Conservation (phyloP, 1,140 invertebrate genomes). For the Macrosteles quadrilineatus region DNA sequence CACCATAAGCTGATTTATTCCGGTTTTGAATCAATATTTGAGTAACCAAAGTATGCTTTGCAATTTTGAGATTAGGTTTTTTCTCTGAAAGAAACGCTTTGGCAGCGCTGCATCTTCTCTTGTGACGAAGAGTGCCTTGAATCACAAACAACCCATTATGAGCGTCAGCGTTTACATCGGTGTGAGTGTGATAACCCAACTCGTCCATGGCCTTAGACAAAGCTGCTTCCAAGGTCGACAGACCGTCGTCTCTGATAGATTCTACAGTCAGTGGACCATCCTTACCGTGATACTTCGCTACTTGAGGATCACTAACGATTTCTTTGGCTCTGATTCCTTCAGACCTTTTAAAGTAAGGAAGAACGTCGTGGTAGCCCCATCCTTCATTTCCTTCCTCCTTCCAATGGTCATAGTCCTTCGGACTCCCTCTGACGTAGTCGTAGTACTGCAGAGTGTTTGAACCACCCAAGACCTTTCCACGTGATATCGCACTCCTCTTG, state of each 20-base stretch:
- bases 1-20: conserved; percentile 68
- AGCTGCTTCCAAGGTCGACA: neutral
- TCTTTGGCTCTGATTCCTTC: conserved; percentile 40
- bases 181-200: conserved; percentile 4
- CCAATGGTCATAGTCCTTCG: conserved; percentile 61
- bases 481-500: conserved; percentile 59
- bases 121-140: conserved; percentile 61
- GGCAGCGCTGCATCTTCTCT: conserved; percentile 67
- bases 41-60: conserved; percentile 55
- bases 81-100: conserved; percentile 54
- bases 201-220: conserved; percentile 14
- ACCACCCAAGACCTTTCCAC: conserved; percentile 63
- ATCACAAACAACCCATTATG: conserved; percentile 20
- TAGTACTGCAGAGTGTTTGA: conserved; percentile 64
- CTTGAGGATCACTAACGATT: conserved; percentile 32
- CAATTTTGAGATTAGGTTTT: conserved; percentile 56
- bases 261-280: conserved; percentile 14
- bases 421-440: conserved; percentile 62
- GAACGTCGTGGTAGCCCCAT: conserved; percentile 58
- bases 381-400: conserved; percentile 50
- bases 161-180: conserved; percentile 26
- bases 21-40: conserved; percentile 50
- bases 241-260: neutral
- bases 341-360: conserved; percentile 52
- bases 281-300: conserved; percentile 38